Percentiles rank a stretch among this genome's conserved stretches.
phyloP scores from a whole-genome alignment of 2,113 vertebrate genomes.

The Oncorhynchus kisutch region DNA sequence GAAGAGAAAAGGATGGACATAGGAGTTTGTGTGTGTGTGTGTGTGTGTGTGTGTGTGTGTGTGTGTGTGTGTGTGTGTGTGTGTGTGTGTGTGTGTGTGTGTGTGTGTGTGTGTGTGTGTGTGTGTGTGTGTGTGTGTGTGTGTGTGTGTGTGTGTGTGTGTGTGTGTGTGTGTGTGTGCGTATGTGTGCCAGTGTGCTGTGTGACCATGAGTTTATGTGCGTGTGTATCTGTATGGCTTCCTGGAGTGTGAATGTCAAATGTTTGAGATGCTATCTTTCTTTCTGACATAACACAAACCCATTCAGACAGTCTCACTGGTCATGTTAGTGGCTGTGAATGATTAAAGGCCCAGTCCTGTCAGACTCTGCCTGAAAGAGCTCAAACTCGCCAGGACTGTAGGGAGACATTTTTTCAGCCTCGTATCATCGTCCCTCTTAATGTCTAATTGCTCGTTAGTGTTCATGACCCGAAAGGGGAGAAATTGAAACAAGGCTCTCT shows the following conservation, averaged over 20 bases:
- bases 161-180: background rate
- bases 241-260: background rate
- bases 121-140: background rate
- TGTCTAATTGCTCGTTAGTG: conserved; percentile 62
- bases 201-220: background rate
- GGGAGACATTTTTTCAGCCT: background rate
- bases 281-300: background rate
- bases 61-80: background rate
- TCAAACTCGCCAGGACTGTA: background rate
- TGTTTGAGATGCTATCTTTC: no score
- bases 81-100: background rate
- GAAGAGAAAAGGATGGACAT: background rate
- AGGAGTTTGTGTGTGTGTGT: background rate
- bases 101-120: background rate
- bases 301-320: conserved; percentile 7
- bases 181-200: conserved; percentile 3
- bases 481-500: conserved; percentile 51
- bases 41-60: no score
- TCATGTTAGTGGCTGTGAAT: conserved; percentile 33
- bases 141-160: background rate
- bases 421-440: conserved; percentile 14
- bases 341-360: conserved; percentile 36
- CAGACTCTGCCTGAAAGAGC: conserved; percentile 11
- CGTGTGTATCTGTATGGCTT: background rate
- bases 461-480: conserved; percentile 34